A percentile compares a stretch with the other conserved stretches of the same genome.
These are phyloP conservation scores for Pogona vitticeps DNA, from an alignment of 2,113 vertebrate species.

Conservation along the genomic window DNA sequence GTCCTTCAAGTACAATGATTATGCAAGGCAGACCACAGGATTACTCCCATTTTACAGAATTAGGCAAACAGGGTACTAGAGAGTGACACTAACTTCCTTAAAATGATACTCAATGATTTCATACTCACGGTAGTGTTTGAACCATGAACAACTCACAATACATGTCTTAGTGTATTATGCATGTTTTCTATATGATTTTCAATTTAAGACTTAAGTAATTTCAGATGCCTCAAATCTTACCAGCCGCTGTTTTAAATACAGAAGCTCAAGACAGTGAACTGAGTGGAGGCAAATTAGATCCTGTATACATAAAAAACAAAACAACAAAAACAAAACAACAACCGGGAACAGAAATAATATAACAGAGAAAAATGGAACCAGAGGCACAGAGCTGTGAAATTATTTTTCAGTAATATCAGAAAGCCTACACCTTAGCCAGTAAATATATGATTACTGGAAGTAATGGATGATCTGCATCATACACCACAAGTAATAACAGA, in stretches of 20 bases:
- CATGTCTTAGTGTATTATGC: conserved; percentile 15
- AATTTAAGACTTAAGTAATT: background rate
- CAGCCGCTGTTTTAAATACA: conserved; percentile 8
- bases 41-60: background rate
- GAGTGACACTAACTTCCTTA: background rate
- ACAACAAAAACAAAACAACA: too few species aligned
- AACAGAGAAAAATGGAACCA: conserved; percentile 4
- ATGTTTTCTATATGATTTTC: background rate
- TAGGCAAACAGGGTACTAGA: too few species aligned
- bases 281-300: conserved; percentile 15
- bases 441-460: background rate
- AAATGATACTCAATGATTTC: background rate
- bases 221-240: background rate
- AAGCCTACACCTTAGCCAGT: background rate
- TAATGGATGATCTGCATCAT: conserved; percentile 5
- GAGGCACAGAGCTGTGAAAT: conserved; percentile 28
- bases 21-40: background rate
- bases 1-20: too few species aligned
- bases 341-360: conserved; percentile 13
- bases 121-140: background rate
- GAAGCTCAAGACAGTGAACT: background rate
- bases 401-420: background rate
- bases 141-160: background rate
- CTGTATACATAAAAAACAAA: background rate
- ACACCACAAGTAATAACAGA: background rate